Conservation (phyloP, 1,140 invertebrate species). For the Rhynchophorus ferrugineus region DNA sequence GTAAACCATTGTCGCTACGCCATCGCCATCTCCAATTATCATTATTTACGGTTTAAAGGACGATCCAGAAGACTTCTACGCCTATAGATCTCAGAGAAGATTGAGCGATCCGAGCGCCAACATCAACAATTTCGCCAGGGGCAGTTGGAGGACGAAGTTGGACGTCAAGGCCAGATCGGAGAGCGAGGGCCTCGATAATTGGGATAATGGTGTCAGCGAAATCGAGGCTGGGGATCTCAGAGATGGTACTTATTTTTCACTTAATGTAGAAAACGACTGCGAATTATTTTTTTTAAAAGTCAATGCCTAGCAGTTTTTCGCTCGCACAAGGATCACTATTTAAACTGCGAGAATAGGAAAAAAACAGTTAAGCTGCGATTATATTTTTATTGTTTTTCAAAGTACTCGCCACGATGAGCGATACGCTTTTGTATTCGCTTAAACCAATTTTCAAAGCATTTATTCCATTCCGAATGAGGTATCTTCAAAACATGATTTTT, state of each 20-base stretch:
- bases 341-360: too few relatives aligned
- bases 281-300: too few relatives aligned
- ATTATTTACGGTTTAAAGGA: conserved; percentile 37
- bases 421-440: too few relatives aligned
- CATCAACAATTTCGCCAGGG: conserved; percentile 80
- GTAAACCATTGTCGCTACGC: neutral
- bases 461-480: too few relatives aligned
- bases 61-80: conserved; percentile 76
- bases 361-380: too few relatives aligned
- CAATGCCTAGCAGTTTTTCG: too few relatives aligned
- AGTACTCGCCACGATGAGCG: too few relatives aligned
- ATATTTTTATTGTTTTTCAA: too few relatives aligned
- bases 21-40: neutral
- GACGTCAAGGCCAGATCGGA: conserved; percentile 77
- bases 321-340: too few relatives aligned
- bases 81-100: conserved; percentile 71
- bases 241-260: conserved; percentile 82
- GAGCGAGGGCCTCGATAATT: conserved; percentile 79
- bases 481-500: too few relatives aligned
- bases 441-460: too few relatives aligned
- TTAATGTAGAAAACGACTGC: too few relatives aligned
- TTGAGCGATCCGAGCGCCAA: conserved; percentile 91
- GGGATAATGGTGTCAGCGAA: conserved; percentile 75
- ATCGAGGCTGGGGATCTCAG: conserved; percentile 89
- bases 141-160: conserved; percentile 64